Evolutionary conservation across 2,797 vertebrate genomes (phyloP).

Genomic region (Liasis olivaceus): DNA sequence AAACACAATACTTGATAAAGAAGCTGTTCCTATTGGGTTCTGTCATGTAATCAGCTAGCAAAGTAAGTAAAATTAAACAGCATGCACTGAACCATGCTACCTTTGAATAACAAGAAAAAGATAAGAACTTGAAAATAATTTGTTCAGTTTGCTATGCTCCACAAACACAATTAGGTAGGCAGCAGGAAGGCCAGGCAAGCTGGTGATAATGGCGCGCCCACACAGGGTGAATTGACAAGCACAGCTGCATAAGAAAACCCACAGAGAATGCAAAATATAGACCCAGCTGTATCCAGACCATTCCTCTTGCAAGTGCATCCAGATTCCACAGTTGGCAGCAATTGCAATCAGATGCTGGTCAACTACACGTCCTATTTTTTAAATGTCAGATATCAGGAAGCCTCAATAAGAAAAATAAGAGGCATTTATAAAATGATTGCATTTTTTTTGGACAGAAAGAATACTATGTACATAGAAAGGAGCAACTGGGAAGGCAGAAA

Average conservation of each 20-base stretch:
- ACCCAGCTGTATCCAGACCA: slow-evolving; percentile 27
- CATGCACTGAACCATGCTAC: slow-evolving; percentile 20
- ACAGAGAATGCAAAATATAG: slow-evolving; percentile 42
- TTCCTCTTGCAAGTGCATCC: slow-evolving; percentile 18
- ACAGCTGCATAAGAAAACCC: slow-evolving; percentile 22
- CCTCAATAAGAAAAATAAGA: background rate
- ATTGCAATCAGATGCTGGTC: slow-evolving; percentile 5
- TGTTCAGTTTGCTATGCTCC: slow-evolving; percentile 39
- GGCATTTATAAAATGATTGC: background rate
- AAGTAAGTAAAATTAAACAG: slow-evolving; percentile 42
- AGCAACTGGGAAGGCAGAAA: background rate
- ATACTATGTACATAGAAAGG: background rate
- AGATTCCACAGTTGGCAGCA: slow-evolving; percentile 8
- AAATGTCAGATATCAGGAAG: background rate
- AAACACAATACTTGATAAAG: background rate
- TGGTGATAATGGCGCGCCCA: slow-evolving; percentile 14
- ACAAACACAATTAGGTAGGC: slow-evolving; percentile 42
- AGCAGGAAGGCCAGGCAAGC: slow-evolving; percentile 34
- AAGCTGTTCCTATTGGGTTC: slow-evolving; percentile 27
- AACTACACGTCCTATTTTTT: background rate
- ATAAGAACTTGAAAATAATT: slow-evolving; percentile 40
- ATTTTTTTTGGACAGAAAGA: background rate
- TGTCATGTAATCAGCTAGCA: slow-evolving; percentile 24
- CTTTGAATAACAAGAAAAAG: slow-evolving; percentile 36
- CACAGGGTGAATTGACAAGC: slow-evolving; percentile 40